Evolutionary conservation across 1,140 invertebrate species (phyloP).

Genomic region (Eupristina koningsbergeri): DNA sequence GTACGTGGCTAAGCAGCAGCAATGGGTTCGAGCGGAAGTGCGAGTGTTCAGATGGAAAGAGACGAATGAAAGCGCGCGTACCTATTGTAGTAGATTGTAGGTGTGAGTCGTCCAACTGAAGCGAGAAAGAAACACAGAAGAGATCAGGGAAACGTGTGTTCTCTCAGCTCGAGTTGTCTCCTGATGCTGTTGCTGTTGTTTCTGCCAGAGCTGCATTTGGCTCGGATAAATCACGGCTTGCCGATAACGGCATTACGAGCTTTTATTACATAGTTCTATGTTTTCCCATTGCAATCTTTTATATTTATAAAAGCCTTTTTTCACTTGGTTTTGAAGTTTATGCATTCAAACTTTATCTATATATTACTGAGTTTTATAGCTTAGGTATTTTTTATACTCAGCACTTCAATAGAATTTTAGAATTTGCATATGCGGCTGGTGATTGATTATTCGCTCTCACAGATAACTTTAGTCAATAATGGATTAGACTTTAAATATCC

Average conservation of each 20-base stretch:
- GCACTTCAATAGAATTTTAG: too few species aligned
- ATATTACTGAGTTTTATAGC: too few species aligned
- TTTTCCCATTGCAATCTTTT: background rate
- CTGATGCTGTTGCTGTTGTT: background rate
- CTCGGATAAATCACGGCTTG: conserved; percentile 67
- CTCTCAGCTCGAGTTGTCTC: background rate
- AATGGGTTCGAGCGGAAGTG: background rate
- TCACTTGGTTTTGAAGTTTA: background rate
- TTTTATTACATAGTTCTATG: conserved; percentile 63
- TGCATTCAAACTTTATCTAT: too few species aligned
- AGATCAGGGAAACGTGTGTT: conserved; percentile 25
- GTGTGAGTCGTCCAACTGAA: conserved; percentile 22
- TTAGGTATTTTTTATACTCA: too few species aligned
- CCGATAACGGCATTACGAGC: conserved; percentile 65
- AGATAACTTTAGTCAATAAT: too few species aligned
- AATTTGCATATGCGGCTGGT: too few species aligned
- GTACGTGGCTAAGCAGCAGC: conserved; percentile 56
- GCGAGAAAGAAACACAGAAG: conserved; percentile 3
- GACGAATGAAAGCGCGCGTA: background rate
- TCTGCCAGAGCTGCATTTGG: conserved; percentile 51
- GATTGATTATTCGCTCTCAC: too few species aligned
- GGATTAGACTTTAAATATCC: too few species aligned
- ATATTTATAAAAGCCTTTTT: background rate
- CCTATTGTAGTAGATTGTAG: background rate
- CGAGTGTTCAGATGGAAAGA: background rate